Evolutionary conservation across 2,888 invertebrate genomes (phyloP).

Genomic region (Argyresthia goedartella): DNA sequence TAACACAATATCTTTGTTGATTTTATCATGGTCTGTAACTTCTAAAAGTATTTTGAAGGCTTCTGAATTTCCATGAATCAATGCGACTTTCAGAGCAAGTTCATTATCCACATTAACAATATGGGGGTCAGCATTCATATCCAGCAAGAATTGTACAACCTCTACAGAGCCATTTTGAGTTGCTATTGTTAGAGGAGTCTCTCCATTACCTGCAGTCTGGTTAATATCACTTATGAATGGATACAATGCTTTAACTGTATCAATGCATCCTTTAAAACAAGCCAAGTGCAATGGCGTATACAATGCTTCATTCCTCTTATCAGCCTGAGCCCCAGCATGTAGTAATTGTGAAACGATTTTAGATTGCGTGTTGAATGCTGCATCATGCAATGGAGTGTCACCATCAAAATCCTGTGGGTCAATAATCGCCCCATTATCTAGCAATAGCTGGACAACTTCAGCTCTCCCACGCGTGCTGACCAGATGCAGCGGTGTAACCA

Average conservation of each 20-base stretch:
- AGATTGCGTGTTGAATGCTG: constrained; percentile 34
- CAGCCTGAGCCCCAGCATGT: constrained; percentile 52
- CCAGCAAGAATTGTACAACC: constrained; percentile 42
- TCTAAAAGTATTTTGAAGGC: constrained; percentile 39
- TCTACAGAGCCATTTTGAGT: constrained; percentile 34
- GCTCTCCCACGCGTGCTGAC: constrained; percentile 45
- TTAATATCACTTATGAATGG: constrained; percentile 50
- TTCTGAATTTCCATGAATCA: constrained; percentile 32
- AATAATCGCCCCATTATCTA: constrained; percentile 49
- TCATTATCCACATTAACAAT: constrained; percentile 37
- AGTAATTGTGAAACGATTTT: constrained; percentile 38
- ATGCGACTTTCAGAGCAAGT: constrained; percentile 43
- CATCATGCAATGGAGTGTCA: constrained; percentile 60
- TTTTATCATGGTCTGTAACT: constrained; percentile 30
- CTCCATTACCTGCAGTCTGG: constrained; percentile 34
- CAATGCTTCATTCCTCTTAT: constrained; percentile 40
- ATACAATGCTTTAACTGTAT: constrained; percentile 34
- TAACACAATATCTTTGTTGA: constrained; percentile 41
- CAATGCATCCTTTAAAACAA: constrained; percentile 42
- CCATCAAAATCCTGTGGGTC: constrained; percentile 62
- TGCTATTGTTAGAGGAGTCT: constrained; percentile 47
- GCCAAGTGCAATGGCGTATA: constrained; percentile 58
- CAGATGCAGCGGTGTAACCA: constrained; percentile 57
- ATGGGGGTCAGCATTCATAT: constrained; percentile 48
- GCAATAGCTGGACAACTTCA: constrained; percentile 41